Conservation (phyloP, 2,797 vertebrate species). For the Carcharodon carcharias region DNA sequence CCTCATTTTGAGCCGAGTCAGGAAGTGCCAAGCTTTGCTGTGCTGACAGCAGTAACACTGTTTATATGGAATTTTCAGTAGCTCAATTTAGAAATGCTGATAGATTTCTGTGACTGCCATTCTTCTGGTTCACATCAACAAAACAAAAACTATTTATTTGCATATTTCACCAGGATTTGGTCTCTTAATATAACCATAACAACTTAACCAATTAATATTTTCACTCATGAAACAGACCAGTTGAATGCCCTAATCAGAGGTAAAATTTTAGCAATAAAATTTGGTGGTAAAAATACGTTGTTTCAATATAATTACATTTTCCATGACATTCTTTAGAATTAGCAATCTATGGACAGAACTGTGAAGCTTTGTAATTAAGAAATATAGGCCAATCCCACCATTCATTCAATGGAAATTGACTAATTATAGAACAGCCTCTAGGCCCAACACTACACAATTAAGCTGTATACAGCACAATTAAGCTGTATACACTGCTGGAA, state of each 20-base stretch:
- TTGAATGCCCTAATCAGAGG: not conserved
- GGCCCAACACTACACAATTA: not conserved
- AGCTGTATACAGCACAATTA: not conserved
- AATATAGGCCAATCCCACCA: not conserved
- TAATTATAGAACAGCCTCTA: not conserved
- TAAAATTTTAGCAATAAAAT: not conserved
- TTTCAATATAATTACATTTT: not conserved
- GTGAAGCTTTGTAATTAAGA: not conserved
- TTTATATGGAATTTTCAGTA: not conserved
- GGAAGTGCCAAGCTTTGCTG: not conserved
- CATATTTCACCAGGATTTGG: not conserved
- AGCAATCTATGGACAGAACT: not conserved
- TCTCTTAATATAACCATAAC: not conserved
- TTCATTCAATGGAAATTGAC: not conserved
- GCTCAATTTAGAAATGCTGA: not conserved
- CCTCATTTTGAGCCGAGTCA: not conserved
- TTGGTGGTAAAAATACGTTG: not conserved
- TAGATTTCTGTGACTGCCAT: not conserved
- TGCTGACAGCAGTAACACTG: not conserved
- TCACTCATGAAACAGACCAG: not conserved
- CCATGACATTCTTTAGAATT: not conserved
- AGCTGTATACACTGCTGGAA: too few relatives aligned
- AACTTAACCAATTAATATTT: not conserved
- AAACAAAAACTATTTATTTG: not conserved
- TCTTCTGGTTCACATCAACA: too few relatives aligned